Percentiles rank a stretch among this genome's conserved stretches.
Evolutionary conservation across 2,888 invertebrate species (phyloP).

Genomic region (Drosophila neonasuta): DNA sequence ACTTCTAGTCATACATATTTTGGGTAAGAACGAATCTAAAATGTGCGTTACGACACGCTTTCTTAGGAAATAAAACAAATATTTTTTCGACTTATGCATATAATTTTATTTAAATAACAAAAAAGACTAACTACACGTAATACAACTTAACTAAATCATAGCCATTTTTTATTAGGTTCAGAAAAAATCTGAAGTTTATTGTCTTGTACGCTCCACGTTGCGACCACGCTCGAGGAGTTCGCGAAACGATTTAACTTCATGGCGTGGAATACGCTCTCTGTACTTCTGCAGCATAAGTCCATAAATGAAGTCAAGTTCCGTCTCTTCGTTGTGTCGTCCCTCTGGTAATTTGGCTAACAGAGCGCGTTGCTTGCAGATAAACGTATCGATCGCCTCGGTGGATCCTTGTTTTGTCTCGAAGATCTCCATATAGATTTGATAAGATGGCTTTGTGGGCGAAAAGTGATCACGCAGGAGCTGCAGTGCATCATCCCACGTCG

Average conservation of each 20-base stretch:
- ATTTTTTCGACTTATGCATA: too few species aligned
- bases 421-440: slow-evolving; percentile 79
- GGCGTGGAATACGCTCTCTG: slow-evolving; percentile 72
- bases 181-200: slow-evolving; percentile 3
- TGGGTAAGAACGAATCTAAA: too few species aligned
- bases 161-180: background rate
- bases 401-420: slow-evolving; percentile 68
- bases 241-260: slow-evolving; percentile 74
- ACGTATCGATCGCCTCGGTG: slow-evolving; percentile 69
- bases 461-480: slow-evolving; percentile 77
- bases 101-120: background rate
- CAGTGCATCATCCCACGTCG: slow-evolving; percentile 75
- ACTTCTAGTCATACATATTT: too few species aligned
- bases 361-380: slow-evolving; percentile 78
- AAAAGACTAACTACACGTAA: background rate
- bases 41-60: too few species aligned
- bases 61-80: background rate
- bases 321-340: slow-evolving; percentile 77
- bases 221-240: slow-evolving; percentile 78
- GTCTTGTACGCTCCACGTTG: slow-evolving; percentile 66
- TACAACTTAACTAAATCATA: slow-evolving; percentile 3
- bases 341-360: slow-evolving; percentile 78
- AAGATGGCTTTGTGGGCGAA: slow-evolving; percentile 79
- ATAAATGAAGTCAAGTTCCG: slow-evolving; percentile 78
- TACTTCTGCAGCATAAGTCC: slow-evolving; percentile 76